Conservation (phyloP, 2,888 invertebrate species). For the Stomorhina lunata region DNA sequence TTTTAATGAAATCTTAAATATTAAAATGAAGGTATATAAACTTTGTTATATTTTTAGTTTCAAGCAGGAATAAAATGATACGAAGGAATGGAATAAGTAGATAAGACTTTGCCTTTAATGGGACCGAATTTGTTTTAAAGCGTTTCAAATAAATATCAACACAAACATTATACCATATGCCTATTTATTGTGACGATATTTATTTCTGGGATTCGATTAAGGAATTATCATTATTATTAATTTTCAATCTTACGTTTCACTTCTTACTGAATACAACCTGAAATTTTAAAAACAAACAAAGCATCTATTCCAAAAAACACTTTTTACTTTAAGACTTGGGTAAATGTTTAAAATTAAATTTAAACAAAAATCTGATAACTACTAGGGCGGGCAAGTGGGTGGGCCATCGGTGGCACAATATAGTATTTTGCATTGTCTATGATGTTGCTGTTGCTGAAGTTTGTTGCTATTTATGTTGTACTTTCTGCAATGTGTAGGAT, state of each 20-base stretch:
- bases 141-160: too few species aligned
- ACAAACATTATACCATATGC: too few species aligned
- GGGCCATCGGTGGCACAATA: slow-evolving; percentile 45
- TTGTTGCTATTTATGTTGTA: neutral
- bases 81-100: too few species aligned
- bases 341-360: neutral
- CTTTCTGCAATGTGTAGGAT: neutral
- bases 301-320: neutral
- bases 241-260: neutral
- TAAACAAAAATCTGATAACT: slow-evolving; percentile 24
- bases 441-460: slow-evolving; percentile 8
- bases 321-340: neutral
- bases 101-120: too few species aligned
- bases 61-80: too few species aligned
- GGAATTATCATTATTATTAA: neutral
- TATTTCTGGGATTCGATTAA: too few species aligned
- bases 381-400: slow-evolving; percentile 46
- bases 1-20: too few species aligned
- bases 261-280: neutral
- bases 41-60: too few species aligned
- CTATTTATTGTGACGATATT: too few species aligned
- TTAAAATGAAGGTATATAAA: too few species aligned
- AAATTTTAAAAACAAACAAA: neutral
- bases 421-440: slow-evolving; percentile 38
- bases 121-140: too few species aligned